Conservation (phyloP, 1,140 invertebrate species). For the Diplogasteroides magnus region DNA sequence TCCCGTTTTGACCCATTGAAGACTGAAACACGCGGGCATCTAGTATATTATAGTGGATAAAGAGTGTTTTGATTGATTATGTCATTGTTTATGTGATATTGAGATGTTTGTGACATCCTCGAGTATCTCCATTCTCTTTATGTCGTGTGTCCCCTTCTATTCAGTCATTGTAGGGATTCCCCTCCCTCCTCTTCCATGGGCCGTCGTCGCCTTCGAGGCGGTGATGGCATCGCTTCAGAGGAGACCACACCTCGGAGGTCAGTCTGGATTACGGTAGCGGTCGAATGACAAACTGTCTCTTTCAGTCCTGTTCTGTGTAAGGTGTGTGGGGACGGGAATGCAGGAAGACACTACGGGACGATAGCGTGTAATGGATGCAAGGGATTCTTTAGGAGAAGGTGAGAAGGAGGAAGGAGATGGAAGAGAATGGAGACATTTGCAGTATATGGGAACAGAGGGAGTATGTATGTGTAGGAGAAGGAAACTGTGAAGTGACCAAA, state of each 20-base stretch:
- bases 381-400: constrained; percentile 19
- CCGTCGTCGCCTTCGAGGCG: too few species aligned
- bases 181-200: too few species aligned
- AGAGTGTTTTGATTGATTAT: background rate
- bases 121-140: background rate
- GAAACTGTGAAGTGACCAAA: background rate
- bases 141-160: too few species aligned
- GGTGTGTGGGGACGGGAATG: constrained; percentile 13
- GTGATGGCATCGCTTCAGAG: too few species aligned
- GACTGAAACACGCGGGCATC: too few species aligned
- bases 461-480: background rate
- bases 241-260: too few species aligned
- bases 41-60: too few species aligned
- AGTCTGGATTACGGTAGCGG: too few species aligned
- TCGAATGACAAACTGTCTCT: background rate
- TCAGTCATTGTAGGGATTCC: too few species aligned
- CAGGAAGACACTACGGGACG: constrained; percentile 11
- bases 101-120: background rate
- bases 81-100: background rate
- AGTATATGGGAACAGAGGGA: background rate
- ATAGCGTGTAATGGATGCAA: constrained; percentile 19
- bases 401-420: too few species aligned
- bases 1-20: background rate
- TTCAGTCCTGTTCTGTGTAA: background rate
- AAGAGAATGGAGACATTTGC: too few species aligned